These are phyloP conservation scores for Bombus pascuorum DNA, from an alignment of 1,140 invertebrate species.

Conservation along the genomic window DNA sequence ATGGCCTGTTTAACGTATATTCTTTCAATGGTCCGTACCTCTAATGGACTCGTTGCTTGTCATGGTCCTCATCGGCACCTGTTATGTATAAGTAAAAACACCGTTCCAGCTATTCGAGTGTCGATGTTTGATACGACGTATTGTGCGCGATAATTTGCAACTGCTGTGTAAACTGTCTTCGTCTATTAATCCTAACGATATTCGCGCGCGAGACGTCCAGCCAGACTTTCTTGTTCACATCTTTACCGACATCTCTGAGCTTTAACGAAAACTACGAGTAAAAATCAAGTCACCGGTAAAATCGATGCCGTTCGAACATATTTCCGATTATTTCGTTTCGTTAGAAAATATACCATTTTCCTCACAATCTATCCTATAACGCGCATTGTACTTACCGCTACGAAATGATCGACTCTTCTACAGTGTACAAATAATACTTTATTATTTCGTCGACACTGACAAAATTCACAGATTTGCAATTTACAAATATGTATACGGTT, in stretches of 20 bases:
- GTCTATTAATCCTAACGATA: not conserved
- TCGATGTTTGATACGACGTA: not conserved
- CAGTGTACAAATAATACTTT: conserved; percentile 61
- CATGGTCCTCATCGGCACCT: no score
- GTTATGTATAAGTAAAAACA: not conserved
- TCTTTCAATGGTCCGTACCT: no score
- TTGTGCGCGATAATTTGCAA: not conserved
- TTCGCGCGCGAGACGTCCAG: not conserved
- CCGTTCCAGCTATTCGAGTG: not conserved
- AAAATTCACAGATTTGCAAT: conserved; percentile 42
- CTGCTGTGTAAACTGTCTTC: not conserved
- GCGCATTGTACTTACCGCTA: not conserved
- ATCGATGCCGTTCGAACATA: not conserved
- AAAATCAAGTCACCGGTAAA: not conserved
- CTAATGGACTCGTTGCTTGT: no score
- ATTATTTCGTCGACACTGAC: conserved; percentile 58
- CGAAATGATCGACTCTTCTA: conserved; percentile 59
- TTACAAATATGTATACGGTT: conserved; percentile 47
- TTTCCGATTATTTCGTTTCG: no score
- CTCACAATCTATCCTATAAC: not conserved
- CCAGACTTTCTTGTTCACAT: not conserved
- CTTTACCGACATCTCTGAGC: conserved; percentile 19
- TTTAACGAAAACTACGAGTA: not conserved
- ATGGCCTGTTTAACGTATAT: not conserved
- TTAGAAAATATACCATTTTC: not conserved